Evolutionary conservation across 2,888 invertebrate species (phyloP).

Genomic region (Brachylomia viminalis): DNA sequence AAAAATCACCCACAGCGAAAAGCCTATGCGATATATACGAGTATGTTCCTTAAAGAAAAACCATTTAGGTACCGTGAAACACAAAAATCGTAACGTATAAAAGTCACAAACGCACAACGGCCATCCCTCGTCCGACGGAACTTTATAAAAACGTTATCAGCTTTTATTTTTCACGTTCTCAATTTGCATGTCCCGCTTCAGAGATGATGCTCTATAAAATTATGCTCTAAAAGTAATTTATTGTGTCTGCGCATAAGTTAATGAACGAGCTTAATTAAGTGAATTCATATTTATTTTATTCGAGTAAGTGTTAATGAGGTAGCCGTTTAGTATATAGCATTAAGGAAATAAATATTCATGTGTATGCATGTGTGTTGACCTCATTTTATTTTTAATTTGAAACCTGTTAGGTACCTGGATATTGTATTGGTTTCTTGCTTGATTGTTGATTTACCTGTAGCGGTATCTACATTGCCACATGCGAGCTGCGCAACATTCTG

Average conservation of each 20-base stretch:
- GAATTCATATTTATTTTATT: slow-evolving; percentile 63
- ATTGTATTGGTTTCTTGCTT: not conserved
- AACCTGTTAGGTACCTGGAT: not conserved
- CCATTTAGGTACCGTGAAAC: not conserved
- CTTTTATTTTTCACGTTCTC: slow-evolving; percentile 86
- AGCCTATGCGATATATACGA: not conserved
- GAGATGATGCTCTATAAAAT: slow-evolving; percentile 87
- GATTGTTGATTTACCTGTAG: not conserved
- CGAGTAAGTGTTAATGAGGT: slow-evolving; percentile 60
- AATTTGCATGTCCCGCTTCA: slow-evolving; percentile 89
- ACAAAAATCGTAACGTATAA: slow-evolving; percentile 66
- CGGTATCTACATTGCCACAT: too few species aligned
- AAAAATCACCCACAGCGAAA: not conserved
- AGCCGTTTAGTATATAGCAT: slow-evolving; percentile 52
- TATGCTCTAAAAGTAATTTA: slow-evolving; percentile 86
- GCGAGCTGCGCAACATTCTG: too few species aligned
- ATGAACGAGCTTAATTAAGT: slow-evolving; percentile 76
- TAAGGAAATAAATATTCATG: slow-evolving; percentile 54
- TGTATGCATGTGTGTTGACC: slow-evolving; percentile 34
- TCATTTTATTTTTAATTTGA: slow-evolving; percentile 32
- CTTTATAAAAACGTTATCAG: slow-evolving; percentile 87
- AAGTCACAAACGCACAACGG: slow-evolving; percentile 73
- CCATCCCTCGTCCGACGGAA: slow-evolving; percentile 79
- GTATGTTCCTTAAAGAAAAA: not conserved
- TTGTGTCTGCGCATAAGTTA: slow-evolving; percentile 81